These are phyloP conservation scores for Pachliopta kotzebuea DNA, from an alignment of 2,888 invertebrate genomes.

Conservation along the genomic window DNA sequence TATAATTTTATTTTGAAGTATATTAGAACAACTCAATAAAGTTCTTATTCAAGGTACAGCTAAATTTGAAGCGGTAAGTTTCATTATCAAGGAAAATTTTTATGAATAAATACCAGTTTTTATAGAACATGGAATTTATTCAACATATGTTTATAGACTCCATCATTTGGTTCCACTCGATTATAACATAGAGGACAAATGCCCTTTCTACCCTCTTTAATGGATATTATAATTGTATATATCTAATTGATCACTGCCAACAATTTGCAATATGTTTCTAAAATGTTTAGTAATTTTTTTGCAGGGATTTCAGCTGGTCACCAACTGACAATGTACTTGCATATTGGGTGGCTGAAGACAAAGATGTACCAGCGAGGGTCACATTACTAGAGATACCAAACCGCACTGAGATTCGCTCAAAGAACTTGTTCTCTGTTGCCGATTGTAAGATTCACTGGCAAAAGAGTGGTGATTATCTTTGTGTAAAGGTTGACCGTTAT, in stretches of 20 bases:
- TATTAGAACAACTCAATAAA: not conserved
- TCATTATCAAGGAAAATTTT: no score
- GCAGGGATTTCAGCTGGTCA: constrained; percentile 97
- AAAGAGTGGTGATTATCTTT: constrained; percentile 97
- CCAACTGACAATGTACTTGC: constrained; percentile 97
- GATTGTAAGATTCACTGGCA: constrained; percentile 99
- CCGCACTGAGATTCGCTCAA: constrained; percentile 92
- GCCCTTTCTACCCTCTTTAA: no score
- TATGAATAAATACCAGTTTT: no score
- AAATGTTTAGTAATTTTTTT: constrained; percentile 26
- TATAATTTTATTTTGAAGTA: not conserved
- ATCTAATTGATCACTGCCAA: no score
- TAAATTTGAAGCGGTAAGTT: no score
- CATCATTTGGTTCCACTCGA: no score
- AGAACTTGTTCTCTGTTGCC: constrained; percentile 98
- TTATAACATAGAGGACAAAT: no score
- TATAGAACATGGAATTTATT: no score
- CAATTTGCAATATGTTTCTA: not conserved
- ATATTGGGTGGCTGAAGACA: constrained; percentile 99
- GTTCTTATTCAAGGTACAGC: not conserved
- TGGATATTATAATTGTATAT: not conserved
- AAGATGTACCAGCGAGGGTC: constrained; percentile 97
- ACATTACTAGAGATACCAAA: constrained; percentile 95
- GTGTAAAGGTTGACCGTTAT: constrained; percentile 92
- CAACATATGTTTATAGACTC: no score